A percentile compares a stretch with the other conserved stretches of the same genome.
Evolutionary conservation across 2,797 vertebrate species (phyloP).

Genomic region (Mionectes olivaceus): DNA sequence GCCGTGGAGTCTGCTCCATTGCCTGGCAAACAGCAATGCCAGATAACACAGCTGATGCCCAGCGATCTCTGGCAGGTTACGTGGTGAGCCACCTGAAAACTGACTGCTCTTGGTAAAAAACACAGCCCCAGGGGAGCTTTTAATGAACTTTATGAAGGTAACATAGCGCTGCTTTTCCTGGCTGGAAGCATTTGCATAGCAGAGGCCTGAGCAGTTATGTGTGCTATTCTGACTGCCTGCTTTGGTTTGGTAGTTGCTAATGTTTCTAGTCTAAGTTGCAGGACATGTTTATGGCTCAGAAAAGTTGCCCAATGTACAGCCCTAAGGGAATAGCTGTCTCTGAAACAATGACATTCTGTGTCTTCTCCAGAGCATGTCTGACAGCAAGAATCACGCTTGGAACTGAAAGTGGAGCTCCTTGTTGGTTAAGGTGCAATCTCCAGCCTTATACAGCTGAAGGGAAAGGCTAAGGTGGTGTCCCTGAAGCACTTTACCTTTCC

Average conservation of each 20-base stretch:
- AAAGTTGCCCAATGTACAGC: neutral
- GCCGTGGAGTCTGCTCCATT: accelerated
- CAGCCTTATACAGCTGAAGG: neutral
- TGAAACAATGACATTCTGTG: neutral
- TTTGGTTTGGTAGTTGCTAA: neutral
- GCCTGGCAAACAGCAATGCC: neutral
- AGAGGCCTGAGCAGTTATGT: neutral
- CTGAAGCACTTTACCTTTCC: neutral
- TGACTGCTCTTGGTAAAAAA: neutral
- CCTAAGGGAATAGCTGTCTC: neutral
- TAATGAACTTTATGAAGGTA: neutral
- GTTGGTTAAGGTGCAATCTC: no score
- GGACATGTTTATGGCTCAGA: neutral
- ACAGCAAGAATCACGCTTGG: neutral
- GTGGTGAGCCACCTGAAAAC: neutral
- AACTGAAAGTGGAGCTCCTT: neutral
- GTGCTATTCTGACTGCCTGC: neutral
- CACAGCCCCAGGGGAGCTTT: neutral
- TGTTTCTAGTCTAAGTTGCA: neutral
- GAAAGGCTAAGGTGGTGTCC: neutral
- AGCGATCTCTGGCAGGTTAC: neutral
- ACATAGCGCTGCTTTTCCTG: neutral
- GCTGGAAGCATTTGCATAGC: neutral
- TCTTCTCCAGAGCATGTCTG: neutral
- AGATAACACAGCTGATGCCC: neutral